A percentile compares a stretch with the other conserved stretches of the same genome.
phyloP scores from a whole-genome alignment of 1,140 invertebrate genomes.

The Thaumetopoea pityocampa region DNA sequence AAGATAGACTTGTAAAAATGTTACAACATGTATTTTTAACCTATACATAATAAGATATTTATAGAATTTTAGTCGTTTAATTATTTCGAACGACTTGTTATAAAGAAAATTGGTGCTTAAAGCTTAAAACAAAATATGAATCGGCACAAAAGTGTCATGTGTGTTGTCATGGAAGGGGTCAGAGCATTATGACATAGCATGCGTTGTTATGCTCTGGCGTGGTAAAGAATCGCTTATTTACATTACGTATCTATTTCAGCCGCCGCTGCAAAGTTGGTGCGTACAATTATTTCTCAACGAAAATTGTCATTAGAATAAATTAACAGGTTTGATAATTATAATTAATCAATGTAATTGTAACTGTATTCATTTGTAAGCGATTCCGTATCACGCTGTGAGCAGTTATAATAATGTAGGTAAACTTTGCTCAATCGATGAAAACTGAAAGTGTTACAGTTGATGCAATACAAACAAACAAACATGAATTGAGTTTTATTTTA shows the following conservation, averaged over 20 bases:
- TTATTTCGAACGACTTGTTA: constrained; percentile 76
- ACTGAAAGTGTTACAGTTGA: constrained; percentile 74
- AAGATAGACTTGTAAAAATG: constrained; percentile 74
- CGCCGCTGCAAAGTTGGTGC: constrained; percentile 21
- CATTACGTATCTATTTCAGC: constrained; percentile 2
- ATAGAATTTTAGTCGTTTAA: constrained; percentile 76
- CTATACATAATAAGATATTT: constrained; percentile 76
- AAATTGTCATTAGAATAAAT: constrained; percentile 3
- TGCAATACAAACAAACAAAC: constrained; percentile 73
- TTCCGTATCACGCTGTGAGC: constrained; percentile 39
- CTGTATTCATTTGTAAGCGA: constrained; percentile 44
- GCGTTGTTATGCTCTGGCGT: constrained; percentile 66
- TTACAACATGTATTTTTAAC: constrained; percentile 76
- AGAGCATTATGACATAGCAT: constrained; percentile 72
- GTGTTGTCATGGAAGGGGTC: constrained; percentile 59
- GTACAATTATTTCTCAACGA: constrained; percentile 17
- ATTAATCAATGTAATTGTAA: constrained; percentile 16
- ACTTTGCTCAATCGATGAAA: constrained; percentile 74
- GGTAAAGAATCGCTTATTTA: constrained; percentile 42
- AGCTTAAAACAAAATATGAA: constrained; percentile 70
- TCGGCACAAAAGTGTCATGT: constrained; percentile 46
- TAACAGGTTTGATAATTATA: constrained; percentile 2
- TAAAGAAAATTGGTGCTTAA: constrained; percentile 76
- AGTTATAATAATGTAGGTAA: constrained; percentile 75
- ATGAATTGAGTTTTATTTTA: constrained; percentile 65